Evolutionary conservation across 2,113 vertebrate genomes (phyloP).

Genomic region (Scatophagus argus): DNA sequence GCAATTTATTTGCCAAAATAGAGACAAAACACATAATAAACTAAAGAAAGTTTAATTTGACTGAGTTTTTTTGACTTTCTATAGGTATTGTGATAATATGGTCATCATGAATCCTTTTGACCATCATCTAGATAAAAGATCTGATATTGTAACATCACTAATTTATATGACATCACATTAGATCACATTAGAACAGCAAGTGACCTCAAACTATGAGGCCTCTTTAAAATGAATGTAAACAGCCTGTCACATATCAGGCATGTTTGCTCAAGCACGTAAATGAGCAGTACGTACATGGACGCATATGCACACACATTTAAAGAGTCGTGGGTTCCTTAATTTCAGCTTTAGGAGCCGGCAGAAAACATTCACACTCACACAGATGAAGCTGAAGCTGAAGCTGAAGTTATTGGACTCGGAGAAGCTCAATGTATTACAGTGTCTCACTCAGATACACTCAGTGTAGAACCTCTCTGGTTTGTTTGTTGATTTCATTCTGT

Average conservation of each 20-base stretch:
- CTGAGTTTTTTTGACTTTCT: no score
- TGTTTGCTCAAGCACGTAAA: background rate
- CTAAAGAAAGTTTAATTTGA: no score
- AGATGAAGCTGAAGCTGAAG: no score
- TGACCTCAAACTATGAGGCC: background rate
- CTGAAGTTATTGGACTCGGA: background rate
- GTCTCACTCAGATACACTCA: background rate
- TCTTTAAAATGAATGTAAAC: background rate
- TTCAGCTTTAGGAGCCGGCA: background rate
- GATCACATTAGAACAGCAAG: no score
- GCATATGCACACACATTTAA: background rate
- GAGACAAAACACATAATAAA: no score
- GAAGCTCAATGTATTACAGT: background rate
- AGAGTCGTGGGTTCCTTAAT: no score
- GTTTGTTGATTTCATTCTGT: background rate
- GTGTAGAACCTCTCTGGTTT: background rate
- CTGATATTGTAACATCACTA: no score
- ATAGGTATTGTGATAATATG: no score
- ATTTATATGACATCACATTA: no score
- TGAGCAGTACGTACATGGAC: background rate
- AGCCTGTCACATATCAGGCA: background rate
- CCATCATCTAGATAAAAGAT: no score
- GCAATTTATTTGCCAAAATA: no score
- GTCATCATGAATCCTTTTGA: no score
- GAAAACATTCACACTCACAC: background rate